phyloP scores from a whole-genome alignment of 2,797 vertebrate genomes.

The Synanceia verrucosa region DNA sequence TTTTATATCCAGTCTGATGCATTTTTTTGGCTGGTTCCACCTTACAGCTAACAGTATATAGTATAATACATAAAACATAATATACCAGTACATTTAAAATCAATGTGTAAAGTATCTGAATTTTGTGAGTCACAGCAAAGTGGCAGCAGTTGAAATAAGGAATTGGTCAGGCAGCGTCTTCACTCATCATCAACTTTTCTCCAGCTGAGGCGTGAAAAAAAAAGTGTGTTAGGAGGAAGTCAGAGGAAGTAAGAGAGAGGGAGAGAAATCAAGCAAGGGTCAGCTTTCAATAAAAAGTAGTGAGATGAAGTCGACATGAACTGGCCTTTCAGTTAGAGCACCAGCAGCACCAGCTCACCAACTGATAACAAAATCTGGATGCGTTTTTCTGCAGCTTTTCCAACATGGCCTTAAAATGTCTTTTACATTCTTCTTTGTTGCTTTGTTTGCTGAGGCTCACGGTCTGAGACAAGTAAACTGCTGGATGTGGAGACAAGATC shows the following conservation, averaged over 20 bases:
- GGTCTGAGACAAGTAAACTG: background rate
- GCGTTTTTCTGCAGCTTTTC: background rate
- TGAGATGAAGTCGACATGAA: background rate
- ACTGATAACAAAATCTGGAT: too few relatives aligned
- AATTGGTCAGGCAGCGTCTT: constrained; percentile 11
- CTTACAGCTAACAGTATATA: background rate
- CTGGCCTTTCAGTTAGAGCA: background rate
- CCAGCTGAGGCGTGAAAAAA: constrained; percentile 1
- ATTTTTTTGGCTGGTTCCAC: background rate
- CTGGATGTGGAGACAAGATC: background rate
- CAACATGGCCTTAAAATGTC: constrained; percentile 13
- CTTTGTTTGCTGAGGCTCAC: background rate
- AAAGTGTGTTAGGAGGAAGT: constrained; percentile 25
- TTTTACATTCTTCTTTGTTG: background rate
- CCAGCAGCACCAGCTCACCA: too few relatives aligned
- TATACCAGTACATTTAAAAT: background rate
- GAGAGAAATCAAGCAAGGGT: background rate
- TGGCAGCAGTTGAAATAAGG: constrained; percentile 28
- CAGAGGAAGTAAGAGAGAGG: background rate
- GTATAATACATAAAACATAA: too few relatives aligned
- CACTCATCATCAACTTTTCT: constrained; percentile 19
- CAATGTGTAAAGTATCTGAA: background rate
- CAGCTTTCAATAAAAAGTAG: background rate
- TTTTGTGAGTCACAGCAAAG: background rate
- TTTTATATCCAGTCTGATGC: background rate